phyloP scores from a whole-genome alignment of 2,888 invertebrate species.

The Aricia artaxerxes region DNA sequence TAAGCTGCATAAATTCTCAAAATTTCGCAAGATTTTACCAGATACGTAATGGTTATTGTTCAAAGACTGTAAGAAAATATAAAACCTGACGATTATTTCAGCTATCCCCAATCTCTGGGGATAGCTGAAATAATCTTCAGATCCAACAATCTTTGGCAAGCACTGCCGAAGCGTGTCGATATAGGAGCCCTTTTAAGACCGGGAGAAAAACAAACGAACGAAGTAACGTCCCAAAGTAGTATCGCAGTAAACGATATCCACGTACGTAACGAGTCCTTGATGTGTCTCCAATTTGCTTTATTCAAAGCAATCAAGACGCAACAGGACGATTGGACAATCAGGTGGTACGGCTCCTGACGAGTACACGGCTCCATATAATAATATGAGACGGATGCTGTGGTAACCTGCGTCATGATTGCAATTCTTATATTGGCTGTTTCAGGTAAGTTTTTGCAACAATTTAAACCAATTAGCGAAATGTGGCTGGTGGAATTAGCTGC shows the following conservation, averaged over 20 bases:
- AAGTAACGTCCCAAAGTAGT: constrained; percentile 20
- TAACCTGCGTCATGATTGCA: constrained; percentile 42
- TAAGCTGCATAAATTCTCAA: not conserved
- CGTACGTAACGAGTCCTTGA: constrained; percentile 59
- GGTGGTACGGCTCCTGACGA: constrained; percentile 45
- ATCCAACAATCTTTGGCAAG: not conserved
- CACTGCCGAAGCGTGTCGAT: not conserved
- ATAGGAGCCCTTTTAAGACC: not conserved
- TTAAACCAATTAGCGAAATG: not conserved
- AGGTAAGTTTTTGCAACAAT: constrained; percentile 41
- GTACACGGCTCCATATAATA: constrained; percentile 23
- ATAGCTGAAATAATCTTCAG: not conserved
- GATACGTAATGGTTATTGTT: not conserved
- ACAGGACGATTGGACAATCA: constrained; percentile 72
- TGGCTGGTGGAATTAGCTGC: too few species aligned
- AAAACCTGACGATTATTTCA: not conserved
- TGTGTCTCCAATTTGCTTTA: constrained; percentile 52
- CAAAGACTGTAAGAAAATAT: not conserved
- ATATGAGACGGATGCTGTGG: constrained; percentile 30
- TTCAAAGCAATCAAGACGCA: constrained; percentile 58
- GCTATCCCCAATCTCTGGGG: not conserved
- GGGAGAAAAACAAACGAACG: constrained; percentile 23
- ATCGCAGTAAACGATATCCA: constrained; percentile 30
- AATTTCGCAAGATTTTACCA: not conserved
- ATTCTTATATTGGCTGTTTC: constrained; percentile 44